Evolutionary conservation across 92 coral and sea anemone genomes (phyloP).

Genomic region (Zoanthus gigantus): DNA sequence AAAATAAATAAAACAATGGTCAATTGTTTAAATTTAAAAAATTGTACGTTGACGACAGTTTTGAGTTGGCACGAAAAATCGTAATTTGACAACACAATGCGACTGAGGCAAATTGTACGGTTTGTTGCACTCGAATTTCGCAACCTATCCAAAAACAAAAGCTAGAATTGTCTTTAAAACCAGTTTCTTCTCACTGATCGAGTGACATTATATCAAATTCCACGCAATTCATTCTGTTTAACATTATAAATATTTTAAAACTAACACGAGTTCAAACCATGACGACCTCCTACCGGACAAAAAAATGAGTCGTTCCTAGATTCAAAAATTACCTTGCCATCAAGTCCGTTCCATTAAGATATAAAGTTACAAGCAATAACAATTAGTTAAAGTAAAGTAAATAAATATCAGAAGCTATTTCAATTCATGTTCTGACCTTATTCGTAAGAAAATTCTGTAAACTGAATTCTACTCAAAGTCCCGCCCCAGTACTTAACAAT

Average conservation of each 20-base stretch:
- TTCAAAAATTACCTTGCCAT: neutral
- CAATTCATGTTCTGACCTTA: neutral
- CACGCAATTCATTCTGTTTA: conserved; percentile 11
- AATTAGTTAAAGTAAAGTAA: conserved; percentile 33
- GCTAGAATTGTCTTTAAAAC: neutral
- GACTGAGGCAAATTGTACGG: neutral
- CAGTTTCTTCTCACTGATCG: neutral
- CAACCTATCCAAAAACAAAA: conserved; percentile 6
- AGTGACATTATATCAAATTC: conserved; percentile 6
- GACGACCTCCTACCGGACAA: conserved; percentile 14
- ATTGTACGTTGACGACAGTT: neutral
- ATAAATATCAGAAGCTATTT: conserved; percentile 11
- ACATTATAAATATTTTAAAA: conserved; percentile 20
- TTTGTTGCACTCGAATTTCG: conserved; percentile 28
- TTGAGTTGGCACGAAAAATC: neutral
- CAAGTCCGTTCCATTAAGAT: conserved; percentile 18
- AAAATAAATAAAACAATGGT: neutral
- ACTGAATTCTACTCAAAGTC: neutral
- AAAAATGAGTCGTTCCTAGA: neutral
- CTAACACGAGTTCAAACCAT: neutral
- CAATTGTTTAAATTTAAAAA: neutral
- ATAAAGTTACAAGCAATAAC: conserved; percentile 18
- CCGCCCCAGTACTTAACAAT: neutral
- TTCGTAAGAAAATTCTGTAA: neutral
- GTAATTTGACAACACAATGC: neutral